Base-by-base conservation (phyloP, 2,888 invertebrate genomes). In the Drosophila rubida region DNA sequence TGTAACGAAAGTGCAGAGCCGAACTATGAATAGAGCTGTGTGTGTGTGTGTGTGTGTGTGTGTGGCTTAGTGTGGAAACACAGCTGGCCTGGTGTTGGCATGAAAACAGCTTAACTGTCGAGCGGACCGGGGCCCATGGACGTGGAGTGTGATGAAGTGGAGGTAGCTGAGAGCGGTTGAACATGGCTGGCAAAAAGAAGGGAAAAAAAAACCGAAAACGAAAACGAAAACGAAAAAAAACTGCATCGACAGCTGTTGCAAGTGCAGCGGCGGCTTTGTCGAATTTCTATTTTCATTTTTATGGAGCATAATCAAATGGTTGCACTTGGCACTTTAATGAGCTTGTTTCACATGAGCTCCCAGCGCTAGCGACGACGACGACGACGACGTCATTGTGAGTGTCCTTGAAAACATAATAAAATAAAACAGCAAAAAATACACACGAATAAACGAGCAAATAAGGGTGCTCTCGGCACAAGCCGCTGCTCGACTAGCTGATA, bases 261-360 rank as follows among this genome's bases (percentile, higher is more conserved):
- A 61, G 57, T 44, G 49, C 65, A 53, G 37, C 57, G n/a, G 42
- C 57, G 48, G 53, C 59, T 59, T 62, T 60, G 55, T 39, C 61
- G n/a, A 63, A 63, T 50, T 44, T 44, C 30, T 44, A 50, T 54
- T 74, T 60, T 25, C 59, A 44, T 65, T 85, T 75, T 79, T 62
- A 74, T 60, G 66, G 39, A 50, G 57, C 65, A 69, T 65, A 79
- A 79, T 82, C 73, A 75, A 79, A 82, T 73, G 63, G 60, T 27
- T 65, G 80, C 69, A 79, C 70, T 85, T 80, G 76, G 59, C 70
- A 69, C 55, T 80, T 77, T 80, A 81, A 86, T 86, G 83, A 81
- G 77, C 70, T 74, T 82, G 69, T 80, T 76, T 62, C 82, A 69
- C 75, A 84, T 69, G 68, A 66, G 60, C 55, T 49, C 14, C 8